A percentile compares a stretch with the other conserved stretches of the same genome.
Conservation (phyloP, 2,113 vertebrate species). For the Hippoglossus stenolepis region DNA sequence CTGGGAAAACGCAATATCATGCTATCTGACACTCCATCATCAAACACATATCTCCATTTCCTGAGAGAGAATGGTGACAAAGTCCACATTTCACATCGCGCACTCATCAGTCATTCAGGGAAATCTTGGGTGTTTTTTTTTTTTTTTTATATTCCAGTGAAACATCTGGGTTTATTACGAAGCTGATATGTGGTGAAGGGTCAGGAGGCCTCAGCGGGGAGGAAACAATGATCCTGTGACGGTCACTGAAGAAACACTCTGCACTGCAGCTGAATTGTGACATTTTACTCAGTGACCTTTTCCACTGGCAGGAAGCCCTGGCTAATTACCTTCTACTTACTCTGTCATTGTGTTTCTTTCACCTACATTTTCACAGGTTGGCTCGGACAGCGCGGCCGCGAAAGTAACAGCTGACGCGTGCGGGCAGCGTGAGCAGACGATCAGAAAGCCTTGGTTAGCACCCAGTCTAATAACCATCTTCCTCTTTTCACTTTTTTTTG, state of each 20-base stretch:
- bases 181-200: slow-evolving; percentile 43
- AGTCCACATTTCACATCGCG: slow-evolving; percentile 60
- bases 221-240: not conserved
- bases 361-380: slow-evolving; percentile 45
- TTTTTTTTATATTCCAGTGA: slow-evolving; percentile 53
- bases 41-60: slow-evolving; percentile 77
- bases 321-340: slow-evolving; percentile 68
- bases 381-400: slow-evolving; percentile 4
- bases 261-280: slow-evolving; percentile 54
- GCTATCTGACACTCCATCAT: slow-evolving; percentile 81
- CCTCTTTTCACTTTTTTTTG: not conserved
- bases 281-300: slow-evolving; percentile 69
- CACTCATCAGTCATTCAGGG: slow-evolving; percentile 67
- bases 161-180: slow-evolving; percentile 71
- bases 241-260: not conserved
- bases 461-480: not conserved
- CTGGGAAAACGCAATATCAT: slow-evolving; percentile 77
- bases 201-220: slow-evolving; percentile 27
- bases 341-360: slow-evolving; percentile 60
- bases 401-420: slow-evolving; percentile 41
- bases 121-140: slow-evolving; percentile 28
- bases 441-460: slow-evolving; percentile 16
- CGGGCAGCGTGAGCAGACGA: not conserved
- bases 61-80: slow-evolving; percentile 67
- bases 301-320: slow-evolving; percentile 34